These are phyloP conservation scores for Hephaestus fuliginosus DNA, from an alignment of 2,797 vertebrate genomes.

Conservation along the genomic window DNA sequence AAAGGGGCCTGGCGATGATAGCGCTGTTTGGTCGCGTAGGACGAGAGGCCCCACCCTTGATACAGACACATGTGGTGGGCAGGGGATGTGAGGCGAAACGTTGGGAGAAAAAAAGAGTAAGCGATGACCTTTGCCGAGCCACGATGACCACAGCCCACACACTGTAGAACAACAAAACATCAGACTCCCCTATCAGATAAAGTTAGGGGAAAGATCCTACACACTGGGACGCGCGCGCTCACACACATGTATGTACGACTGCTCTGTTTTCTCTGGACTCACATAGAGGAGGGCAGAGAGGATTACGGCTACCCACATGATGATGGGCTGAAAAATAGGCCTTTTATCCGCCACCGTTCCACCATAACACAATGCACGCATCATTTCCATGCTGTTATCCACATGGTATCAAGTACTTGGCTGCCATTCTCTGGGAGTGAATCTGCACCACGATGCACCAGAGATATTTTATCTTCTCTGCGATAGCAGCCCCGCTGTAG, in stretches of 20 bases:
- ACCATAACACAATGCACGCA: constrained; percentile 79
- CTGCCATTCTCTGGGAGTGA: constrained; percentile 42
- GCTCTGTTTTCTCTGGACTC: constrained; percentile 75
- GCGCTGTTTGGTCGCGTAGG: constrained; percentile 48
- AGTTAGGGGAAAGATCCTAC: constrained; percentile 57
- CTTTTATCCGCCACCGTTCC: constrained; percentile 78
- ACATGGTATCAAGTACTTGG: constrained; percentile 60
- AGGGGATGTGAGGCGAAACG: constrained; percentile 65
- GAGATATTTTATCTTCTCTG: constrained; percentile 39
- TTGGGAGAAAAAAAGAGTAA: constrained; percentile 50
- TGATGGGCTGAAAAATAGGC: constrained; percentile 79
- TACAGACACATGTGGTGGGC: constrained; percentile 68
- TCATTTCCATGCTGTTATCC: constrained; percentile 79
- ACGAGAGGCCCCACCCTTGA: constrained; percentile 60
- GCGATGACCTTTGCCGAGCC: constrained; percentile 76
- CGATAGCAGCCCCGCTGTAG: constrained; percentile 6
- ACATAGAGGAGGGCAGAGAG: constrained; percentile 68
- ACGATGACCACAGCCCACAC: constrained; percentile 74
- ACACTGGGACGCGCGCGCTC: constrained; percentile 32
- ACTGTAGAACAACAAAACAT: constrained; percentile 67
- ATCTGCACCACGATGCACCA: constrained; percentile 33
- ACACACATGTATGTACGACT: constrained; percentile 13
- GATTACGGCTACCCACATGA: constrained; percentile 82
- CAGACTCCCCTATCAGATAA: constrained; percentile 72
- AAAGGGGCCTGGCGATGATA: constrained; percentile 59